Conservation (phyloP, 2,888 invertebrate genomes). For the Drosophila peninsularis region DNA sequence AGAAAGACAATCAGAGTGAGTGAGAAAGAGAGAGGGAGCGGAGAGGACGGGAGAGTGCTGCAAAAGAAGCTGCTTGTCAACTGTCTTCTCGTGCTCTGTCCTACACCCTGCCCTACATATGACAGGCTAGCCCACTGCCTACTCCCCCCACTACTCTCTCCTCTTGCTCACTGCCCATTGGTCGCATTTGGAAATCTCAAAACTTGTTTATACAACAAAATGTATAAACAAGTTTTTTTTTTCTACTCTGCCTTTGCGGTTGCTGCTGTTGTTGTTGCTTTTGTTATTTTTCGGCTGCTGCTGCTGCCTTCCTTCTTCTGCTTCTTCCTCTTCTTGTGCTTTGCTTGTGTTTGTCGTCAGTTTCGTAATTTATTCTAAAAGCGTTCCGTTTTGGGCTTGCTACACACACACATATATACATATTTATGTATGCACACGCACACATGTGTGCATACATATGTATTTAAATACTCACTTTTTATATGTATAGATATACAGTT, state of each 20-base stretch:
- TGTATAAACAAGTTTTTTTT: constrained; percentile 75
- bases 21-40: not conserved
- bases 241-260: constrained; percentile 19
- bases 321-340: constrained; percentile 31
- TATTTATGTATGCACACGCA: constrained; percentile 36
- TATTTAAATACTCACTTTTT: constrained; percentile 51
- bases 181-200: constrained; percentile 77
- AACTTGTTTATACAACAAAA: constrained; percentile 78
- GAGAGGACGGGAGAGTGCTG: not conserved
- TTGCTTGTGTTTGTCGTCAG: constrained; percentile 72
- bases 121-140: constrained; percentile 37
- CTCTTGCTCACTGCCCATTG: constrained; percentile 40
- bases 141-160: not conserved
- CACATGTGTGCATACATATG: constrained; percentile 22
- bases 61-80: constrained; percentile 66
- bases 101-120: constrained; percentile 63
- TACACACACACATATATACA: constrained; percentile 43
- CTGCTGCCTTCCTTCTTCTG: constrained; percentile 49
- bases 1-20: constrained; percentile 2
- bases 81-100: constrained; percentile 45
- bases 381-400: constrained; percentile 77
- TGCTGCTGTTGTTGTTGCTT: constrained; percentile 25
- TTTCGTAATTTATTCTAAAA: constrained; percentile 81
- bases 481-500: constrained; percentile 6
- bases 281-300: constrained; percentile 47